Evolutionary conservation across 2,797 vertebrate species (phyloP).

Genomic region (Xyrichtys novacula): DNA sequence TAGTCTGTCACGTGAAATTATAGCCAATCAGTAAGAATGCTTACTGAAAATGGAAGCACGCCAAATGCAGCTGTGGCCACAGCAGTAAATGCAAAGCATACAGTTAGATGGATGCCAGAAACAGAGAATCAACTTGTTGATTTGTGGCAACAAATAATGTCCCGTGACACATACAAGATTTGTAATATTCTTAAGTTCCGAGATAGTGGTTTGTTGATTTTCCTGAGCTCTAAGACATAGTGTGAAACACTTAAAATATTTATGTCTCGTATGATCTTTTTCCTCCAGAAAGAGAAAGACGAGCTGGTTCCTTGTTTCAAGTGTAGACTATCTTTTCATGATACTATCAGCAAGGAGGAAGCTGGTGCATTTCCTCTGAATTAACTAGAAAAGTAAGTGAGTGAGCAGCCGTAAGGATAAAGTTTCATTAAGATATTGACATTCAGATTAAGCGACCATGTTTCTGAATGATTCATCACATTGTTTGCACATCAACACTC

Average conservation of each 20-base stretch:
- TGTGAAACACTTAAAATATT: background rate
- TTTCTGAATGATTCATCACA: background rate
- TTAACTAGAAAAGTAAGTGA: background rate
- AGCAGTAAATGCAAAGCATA: too few species aligned
- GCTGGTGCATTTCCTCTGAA: background rate
- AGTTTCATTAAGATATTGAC: background rate
- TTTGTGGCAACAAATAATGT: too few species aligned
- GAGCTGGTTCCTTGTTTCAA: background rate
- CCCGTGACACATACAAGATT: too few species aligned
- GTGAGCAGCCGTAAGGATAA: background rate
- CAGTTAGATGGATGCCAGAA: too few species aligned
- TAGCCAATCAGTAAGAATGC: too few species aligned
- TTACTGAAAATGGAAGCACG: too few species aligned
- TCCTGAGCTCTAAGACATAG: too few species aligned
- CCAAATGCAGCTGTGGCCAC: too few species aligned
- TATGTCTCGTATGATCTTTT: background rate
- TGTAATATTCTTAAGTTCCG: too few species aligned
- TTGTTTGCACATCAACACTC: constrained; percentile 11
- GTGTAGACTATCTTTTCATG: background rate
- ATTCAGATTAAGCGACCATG: background rate
- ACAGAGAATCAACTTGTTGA: too few species aligned
- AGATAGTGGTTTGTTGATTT: too few species aligned
- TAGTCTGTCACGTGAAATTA: too few species aligned
- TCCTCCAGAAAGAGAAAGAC: background rate
- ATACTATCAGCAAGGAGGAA: background rate